These are phyloP conservation scores for Colaptes auratus DNA, from an alignment of 2,113 vertebrate species.

Conservation along the genomic window DNA sequence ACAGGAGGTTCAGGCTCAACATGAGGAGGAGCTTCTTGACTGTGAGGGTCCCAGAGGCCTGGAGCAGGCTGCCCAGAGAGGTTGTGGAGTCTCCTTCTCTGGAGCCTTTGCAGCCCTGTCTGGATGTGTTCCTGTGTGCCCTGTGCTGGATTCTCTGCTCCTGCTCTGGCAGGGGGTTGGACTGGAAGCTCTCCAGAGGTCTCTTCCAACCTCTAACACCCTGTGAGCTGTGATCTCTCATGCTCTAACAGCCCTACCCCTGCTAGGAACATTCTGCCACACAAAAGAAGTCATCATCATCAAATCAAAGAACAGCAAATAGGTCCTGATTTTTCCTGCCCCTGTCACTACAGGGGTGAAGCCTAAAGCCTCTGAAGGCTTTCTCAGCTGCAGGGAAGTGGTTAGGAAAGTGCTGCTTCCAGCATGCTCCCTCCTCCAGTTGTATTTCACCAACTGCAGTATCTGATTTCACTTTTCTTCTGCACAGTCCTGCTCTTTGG, in stretches of 20 bases:
- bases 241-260: slow-evolving; percentile 50
- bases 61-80: no score
- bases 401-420: slow-evolving; percentile 46
- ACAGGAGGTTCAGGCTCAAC: no score
- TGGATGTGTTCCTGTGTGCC: no score
- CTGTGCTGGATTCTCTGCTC: no score
- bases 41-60: no score
- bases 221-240: no score
- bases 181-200: no score
- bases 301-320: slow-evolving; percentile 36
- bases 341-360: slow-evolving; percentile 37
- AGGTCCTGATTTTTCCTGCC: slow-evolving; percentile 40
- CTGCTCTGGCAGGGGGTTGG: no score
- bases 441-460: background rate
- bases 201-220: no score
- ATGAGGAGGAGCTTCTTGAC: no score
- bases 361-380: slow-evolving; percentile 45
- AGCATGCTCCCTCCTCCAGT: background rate
- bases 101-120: no score
- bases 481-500: slow-evolving; percentile 36
- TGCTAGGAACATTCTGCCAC: slow-evolving; percentile 40
- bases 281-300: background rate
- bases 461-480: slow-evolving; percentile 54
- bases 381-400: slow-evolving; percentile 54
- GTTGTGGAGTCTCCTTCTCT: no score